Conservation (phyloP, 2,113 vertebrate species). For the Anhinga rufa region DNA sequence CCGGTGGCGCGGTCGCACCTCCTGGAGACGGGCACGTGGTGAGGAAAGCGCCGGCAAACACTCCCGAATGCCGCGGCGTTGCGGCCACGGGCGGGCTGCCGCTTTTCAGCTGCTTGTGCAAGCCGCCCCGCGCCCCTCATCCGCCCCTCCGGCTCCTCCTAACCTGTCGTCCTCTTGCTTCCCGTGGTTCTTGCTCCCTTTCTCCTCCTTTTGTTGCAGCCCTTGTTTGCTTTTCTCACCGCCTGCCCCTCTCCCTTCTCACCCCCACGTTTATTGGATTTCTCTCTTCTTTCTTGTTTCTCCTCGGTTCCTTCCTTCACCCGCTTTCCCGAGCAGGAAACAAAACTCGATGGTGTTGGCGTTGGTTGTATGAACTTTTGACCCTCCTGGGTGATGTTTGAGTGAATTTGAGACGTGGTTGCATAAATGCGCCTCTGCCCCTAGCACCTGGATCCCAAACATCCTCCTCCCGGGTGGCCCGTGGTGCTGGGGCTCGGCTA, state of each 20-base stretch:
- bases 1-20: neutral
- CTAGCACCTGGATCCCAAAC: neutral
- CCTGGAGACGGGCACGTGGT: neutral
- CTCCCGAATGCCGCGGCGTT: accelerated
- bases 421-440: neutral
- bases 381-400: neutral
- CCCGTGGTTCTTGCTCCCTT: neutral
- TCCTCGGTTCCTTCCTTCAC: slow-evolving; percentile 5
- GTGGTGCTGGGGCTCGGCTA: accelerated
- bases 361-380: slow-evolving; percentile 2
- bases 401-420: neutral
- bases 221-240: slow-evolving; percentile 62
- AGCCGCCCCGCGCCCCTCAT: neutral
- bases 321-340: neutral
- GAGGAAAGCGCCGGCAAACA: neutral
- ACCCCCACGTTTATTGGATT: slow-evolving; percentile 41
- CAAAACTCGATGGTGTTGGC: neutral
- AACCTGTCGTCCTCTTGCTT: neutral
- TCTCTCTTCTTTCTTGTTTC: slow-evolving; percentile 4
- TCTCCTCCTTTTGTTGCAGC: neutral
- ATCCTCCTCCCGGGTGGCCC: neutral
- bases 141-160: neutral
- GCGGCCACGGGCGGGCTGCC: neutral
- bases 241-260: slow-evolving; percentile 32
- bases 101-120: neutral